phyloP scores from a whole-genome alignment of 2,888 invertebrate genomes.

The Ferdinandea cuprea region DNA sequence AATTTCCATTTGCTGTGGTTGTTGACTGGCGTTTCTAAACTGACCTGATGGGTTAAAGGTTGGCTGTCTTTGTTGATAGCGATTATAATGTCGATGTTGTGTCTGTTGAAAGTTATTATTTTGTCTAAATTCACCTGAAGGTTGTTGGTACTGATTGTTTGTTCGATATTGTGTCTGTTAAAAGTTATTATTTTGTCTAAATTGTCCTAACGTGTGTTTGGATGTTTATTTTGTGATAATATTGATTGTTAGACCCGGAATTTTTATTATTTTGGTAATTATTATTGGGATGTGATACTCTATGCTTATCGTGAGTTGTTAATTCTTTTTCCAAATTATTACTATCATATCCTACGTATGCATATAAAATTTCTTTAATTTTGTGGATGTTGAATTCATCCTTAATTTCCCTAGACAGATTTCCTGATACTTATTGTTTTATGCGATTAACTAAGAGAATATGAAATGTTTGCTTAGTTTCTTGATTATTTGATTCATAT shows the following conservation, averaged over 20 bases:
- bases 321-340: conserved; percentile 7
- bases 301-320: not conserved
- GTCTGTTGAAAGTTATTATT: not conserved
- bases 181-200: not conserved
- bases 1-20: conserved; percentile 3
- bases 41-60: conserved; percentile 22
- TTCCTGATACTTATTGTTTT: conserved; percentile 19
- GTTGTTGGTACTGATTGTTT: not conserved
- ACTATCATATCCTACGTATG: not conserved
- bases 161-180: not conserved
- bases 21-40: not conserved
- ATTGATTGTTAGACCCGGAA: not conserved
- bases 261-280: not conserved
- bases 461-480: conserved; percentile 3
- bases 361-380: conserved; percentile 11
- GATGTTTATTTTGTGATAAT: not conserved
- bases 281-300: not conserved
- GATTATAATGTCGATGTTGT: not conserved
- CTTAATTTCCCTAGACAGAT: conserved; percentile 16
- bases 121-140: conserved; percentile 1
- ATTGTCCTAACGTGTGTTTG: conserved; percentile 3
- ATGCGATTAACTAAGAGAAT: not conserved
- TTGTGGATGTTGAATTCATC: not conserved
- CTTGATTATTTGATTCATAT: not conserved
- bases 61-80: not conserved